phyloP scores from a whole-genome alignment of 92 coral and sea anemone genomes.

The Galaxea fascicularis region DNA sequence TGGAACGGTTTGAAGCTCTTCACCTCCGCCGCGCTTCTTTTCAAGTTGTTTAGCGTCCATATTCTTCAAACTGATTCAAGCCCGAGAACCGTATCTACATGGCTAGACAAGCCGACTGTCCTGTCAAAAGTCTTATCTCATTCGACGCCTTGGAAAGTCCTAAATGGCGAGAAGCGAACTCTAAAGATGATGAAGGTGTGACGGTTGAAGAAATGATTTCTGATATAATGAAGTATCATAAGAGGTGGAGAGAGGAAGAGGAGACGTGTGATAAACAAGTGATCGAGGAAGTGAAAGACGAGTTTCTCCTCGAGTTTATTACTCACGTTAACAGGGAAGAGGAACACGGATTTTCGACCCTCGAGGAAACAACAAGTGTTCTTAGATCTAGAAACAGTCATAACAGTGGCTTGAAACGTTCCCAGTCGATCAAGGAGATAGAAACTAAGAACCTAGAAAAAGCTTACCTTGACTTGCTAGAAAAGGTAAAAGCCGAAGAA shows the following conservation, averaged over 20 bases:
- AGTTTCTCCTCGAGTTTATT: conserved; percentile 60
- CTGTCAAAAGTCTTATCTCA: conserved; percentile 59
- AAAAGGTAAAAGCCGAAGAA: conserved; percentile 32
- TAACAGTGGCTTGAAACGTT: not conserved
- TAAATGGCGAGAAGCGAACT: conserved; percentile 62
- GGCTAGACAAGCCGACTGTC: not conserved
- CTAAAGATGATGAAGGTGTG: too few species aligned
- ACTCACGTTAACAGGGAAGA: conserved; percentile 78
- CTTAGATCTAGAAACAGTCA: too few species aligned
- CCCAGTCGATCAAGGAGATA: conserved; percentile 59
- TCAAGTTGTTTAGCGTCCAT: not conserved
- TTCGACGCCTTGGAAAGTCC: conserved; percentile 81
- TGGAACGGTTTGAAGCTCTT: not conserved
- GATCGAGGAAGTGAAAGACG: conserved; percentile 29
- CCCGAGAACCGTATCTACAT: not conserved
- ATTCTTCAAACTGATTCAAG: not conserved
- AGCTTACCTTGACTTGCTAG: conserved; percentile 59
- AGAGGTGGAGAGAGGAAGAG: conserved; percentile 37
- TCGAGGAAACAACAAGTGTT: conserved; percentile 30
- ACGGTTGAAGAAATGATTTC: conserved; percentile 47
- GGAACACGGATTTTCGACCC: conserved; percentile 72
- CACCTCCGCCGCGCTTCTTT: not conserved
- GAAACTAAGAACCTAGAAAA: conserved; percentile 79
- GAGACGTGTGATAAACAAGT: not conserved
- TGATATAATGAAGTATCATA: conserved; percentile 51